phyloP scores from a whole-genome alignment of 2,797 vertebrate genomes.

The Scarus forsteni region DNA sequence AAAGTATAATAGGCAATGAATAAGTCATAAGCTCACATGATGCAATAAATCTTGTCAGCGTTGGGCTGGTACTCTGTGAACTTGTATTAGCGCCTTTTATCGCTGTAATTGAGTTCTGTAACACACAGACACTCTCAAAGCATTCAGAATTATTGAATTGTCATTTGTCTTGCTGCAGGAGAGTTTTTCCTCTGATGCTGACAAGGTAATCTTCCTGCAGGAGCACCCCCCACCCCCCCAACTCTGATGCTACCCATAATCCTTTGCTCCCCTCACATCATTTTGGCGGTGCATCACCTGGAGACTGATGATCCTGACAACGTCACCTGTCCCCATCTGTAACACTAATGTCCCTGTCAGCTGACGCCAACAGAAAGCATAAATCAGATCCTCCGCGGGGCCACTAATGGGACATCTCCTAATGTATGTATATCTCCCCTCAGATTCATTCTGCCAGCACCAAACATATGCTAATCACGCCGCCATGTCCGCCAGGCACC shows the following conservation, averaged over 20 bases:
- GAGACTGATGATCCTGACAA: conserved; percentile 78
- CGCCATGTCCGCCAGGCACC: conserved; percentile 56
- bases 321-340: conserved; percentile 82
- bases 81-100: conserved; percentile 64
- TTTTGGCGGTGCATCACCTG: conserved; percentile 68
- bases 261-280: conserved; percentile 67
- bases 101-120: conserved; percentile 67
- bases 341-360: conserved; percentile 82
- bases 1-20: conserved; percentile 71
- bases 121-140: conserved; percentile 55
- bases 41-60: conserved; percentile 60
- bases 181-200: conserved; percentile 65
- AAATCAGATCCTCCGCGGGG: conserved; percentile 71
- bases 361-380: conserved; percentile 74
- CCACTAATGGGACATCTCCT: conserved; percentile 77
- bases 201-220: conserved; percentile 68
- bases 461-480: conserved; percentile 78
- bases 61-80: conserved; percentile 55
- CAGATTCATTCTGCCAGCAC: conserved; percentile 57
- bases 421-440: conserved; percentile 77
- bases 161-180: conserved; percentile 62
- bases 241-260: conserved; percentile 58
- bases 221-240: conserved; percentile 35
- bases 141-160: conserved; percentile 69
- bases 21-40: conserved; percentile 64